These are phyloP conservation scores for Pocillopora verrucosa DNA, from an alignment of 64 coral and sea anemone genomes.

Conservation along the genomic window DNA sequence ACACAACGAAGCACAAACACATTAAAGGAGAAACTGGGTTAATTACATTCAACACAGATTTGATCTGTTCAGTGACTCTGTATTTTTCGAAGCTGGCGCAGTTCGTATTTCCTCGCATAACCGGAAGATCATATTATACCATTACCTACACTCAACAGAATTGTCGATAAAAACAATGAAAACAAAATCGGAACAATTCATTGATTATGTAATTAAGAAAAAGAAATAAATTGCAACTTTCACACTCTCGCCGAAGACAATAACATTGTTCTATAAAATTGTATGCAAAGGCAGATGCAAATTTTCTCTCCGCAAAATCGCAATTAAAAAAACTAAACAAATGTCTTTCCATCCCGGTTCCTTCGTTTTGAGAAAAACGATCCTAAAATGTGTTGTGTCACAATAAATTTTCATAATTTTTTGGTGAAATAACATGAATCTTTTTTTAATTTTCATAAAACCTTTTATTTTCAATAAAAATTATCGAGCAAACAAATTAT, in stretches of 20 bases:
- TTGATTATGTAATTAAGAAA: not conserved
- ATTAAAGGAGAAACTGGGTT: not conserved
- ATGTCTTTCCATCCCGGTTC: no score
- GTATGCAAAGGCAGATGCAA: no score
- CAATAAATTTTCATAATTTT: not conserved
- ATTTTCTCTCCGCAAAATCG: no score
- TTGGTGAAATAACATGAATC: not conserved
- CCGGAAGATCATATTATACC: no score
- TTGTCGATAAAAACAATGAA: not conserved
- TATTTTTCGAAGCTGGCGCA: not conserved
- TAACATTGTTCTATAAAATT: no score
- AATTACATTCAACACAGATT: conserved; percentile 18
- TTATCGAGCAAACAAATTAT: not conserved
- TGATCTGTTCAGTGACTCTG: not conserved
- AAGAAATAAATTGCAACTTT: not conserved
- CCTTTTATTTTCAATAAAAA: not conserved
- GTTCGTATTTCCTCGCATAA: not conserved
- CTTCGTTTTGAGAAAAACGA: no score
- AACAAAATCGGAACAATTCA: not conserved
- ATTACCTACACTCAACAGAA: not conserved
- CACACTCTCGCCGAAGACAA: no score
- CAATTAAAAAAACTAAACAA: no score
- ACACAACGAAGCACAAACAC: conserved; percentile 18
- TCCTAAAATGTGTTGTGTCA: no score
- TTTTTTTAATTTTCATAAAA: not conserved